Evolutionary conservation across 1,140 invertebrate genomes (phyloP), one percentile per base, ranked within the genome.

Genomic region (Centruroides sculpturatus): DNA sequence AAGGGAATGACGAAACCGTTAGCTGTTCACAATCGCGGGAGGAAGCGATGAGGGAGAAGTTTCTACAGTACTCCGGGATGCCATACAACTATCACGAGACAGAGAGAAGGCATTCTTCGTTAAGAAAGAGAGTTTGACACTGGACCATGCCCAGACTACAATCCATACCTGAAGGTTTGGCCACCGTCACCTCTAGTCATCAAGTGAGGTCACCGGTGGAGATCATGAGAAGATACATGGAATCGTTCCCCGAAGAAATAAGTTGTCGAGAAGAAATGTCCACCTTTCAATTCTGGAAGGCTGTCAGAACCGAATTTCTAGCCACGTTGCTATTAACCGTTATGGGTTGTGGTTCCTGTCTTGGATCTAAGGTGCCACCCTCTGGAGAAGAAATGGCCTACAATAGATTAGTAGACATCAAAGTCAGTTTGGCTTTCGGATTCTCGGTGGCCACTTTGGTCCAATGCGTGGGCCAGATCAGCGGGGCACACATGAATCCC

Each of bases 401-500:
- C 3, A 48, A 55, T 3, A 12, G 46, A 11, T 55, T 52, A 8
- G 57, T 66, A 3, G 54, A 62, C 54, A 41, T 67, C 10, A 59
- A 63, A n/a, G 58, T 60, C 7, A 53, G 65, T 10, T 35, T 66
- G 1, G 62, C 74, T 12, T 75, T 76, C 59, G 76, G 75, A 50
- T 67, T 77, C 9, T 62, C 68, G 12, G 71, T 76, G 11, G 74
- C 72, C 23, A 74, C 75, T n/a, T 47, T 71, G 10, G 62, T 71
- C 1, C 67, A 67, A 52, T 66, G 69, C 58, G 65, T 75, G n/a
- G 72, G 68, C 11, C 70, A 74, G 60, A 65, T 77, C 6, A 74
- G 72, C 59, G 76, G 77, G 5, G 76, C 69, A 9, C 75, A 76
- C 61, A 72, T 77, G 58, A 77, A 77, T 65, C 75, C 75, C 0